phyloP scores from a whole-genome alignment of 2,113 vertebrate genomes.

The Cebidichthys violaceus region DNA sequence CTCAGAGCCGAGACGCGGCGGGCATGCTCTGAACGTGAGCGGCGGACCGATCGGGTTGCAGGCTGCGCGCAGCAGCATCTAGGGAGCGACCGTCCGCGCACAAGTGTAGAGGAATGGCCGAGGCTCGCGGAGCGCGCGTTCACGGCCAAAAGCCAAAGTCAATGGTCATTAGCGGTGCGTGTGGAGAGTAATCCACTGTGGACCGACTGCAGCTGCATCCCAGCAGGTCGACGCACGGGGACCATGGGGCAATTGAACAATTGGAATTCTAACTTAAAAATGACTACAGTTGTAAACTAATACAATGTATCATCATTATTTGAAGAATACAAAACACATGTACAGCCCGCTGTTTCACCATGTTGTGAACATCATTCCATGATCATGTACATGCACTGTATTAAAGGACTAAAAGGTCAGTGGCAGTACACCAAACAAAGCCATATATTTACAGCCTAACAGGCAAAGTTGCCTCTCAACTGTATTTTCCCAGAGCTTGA shows the following conservation, averaged over 20 bases:
- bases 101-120: slow-evolving; percentile 65
- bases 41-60: slow-evolving; percentile 47
- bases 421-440: slow-evolving; percentile 5
- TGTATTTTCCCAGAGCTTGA: slow-evolving; percentile 38
- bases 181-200: slow-evolving; percentile 65
- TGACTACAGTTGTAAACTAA: background rate
- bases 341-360: background rate
- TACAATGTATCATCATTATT: background rate
- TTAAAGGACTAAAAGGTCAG: slow-evolving; percentile 26
- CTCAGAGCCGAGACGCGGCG: slow-evolving; percentile 53
- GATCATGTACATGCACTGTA: background rate
- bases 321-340: background rate
- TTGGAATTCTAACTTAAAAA: background rate
- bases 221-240: slow-evolving; percentile 21
- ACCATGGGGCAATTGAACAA: slow-evolving; percentile 35
- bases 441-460: slow-evolving; percentile 38
- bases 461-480: slow-evolving; percentile 28
- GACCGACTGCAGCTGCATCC: slow-evolving; percentile 62
- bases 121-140: slow-evolving; percentile 72
- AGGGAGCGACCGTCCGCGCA: slow-evolving; percentile 77
- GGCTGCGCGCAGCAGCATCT: slow-evolving; percentile 68
- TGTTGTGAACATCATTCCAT: background rate
- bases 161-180: slow-evolving; percentile 73
- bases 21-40: slow-evolving; percentile 58
- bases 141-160: slow-evolving; percentile 71